Percentiles rank a stretch among this genome's conserved stretches.
Conservation (phyloP, 1,140 invertebrate genomes). For the Lepidurus packardi region DNA sequence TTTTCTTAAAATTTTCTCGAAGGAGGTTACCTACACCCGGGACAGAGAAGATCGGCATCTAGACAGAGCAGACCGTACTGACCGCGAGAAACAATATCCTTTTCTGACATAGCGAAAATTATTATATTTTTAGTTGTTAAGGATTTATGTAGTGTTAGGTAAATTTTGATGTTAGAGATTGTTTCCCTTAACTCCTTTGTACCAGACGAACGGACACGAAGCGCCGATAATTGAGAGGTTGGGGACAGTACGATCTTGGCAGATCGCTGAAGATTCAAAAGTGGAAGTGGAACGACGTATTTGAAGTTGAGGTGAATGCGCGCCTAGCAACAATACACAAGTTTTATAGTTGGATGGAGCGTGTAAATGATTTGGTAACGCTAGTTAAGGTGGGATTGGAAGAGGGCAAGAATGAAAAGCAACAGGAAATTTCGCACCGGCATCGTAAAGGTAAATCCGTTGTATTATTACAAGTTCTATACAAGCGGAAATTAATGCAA, state of each 20-base stretch:
- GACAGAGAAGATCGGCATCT: slow-evolving; percentile 57
- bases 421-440: neutral
- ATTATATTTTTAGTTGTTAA: slow-evolving; percentile 24
- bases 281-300: slow-evolving; percentile 13
- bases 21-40: slow-evolving; percentile 60
- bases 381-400: neutral
- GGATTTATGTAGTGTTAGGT: slow-evolving; percentile 25
- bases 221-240: slow-evolving; percentile 48
- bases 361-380: neutral
- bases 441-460: neutral
- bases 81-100: slow-evolving; percentile 74
- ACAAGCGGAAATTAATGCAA: slow-evolving; percentile 1
- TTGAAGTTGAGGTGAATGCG: neutral
- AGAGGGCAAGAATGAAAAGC: neutral
- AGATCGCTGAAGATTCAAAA: neutral
- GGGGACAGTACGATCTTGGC: neutral
- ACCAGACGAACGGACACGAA: slow-evolving; percentile 54
- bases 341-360: slow-evolving; percentile 21
- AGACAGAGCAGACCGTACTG: slow-evolving; percentile 51
- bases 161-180: slow-evolving; percentile 31
- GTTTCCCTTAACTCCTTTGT: slow-evolving; percentile 47
- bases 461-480: neutral
- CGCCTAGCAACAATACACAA: slow-evolving; percentile 17
- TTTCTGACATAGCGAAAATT: slow-evolving; percentile 45
- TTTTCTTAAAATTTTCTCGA: slow-evolving; percentile 49